Evolutionary conservation across 2,888 invertebrate species (phyloP).

Genomic region (Drosophila trichaetosa): DNA sequence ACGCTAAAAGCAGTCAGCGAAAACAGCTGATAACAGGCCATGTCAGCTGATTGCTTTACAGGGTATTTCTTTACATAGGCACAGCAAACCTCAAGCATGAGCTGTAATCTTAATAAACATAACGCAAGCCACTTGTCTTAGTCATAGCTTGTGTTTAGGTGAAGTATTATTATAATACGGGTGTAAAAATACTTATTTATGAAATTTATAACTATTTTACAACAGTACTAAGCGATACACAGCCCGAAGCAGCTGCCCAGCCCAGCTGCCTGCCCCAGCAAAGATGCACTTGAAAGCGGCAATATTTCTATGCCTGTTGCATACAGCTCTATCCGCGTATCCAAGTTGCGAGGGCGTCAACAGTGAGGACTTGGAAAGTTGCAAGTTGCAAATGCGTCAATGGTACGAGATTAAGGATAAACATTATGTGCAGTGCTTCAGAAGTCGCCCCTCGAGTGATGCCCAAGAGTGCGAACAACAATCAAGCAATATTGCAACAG

Average conservation of each 20-base stretch:
- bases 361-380: not conserved
- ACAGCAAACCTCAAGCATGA: not conserved
- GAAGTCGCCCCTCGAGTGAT: not conserved
- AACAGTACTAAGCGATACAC: too few relatives aligned
- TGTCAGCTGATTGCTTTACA: not conserved
- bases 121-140: not conserved
- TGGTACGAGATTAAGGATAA: rapidly evolving
- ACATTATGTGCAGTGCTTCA: not conserved
- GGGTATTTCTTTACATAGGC: not conserved
- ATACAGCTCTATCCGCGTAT: not conserved
- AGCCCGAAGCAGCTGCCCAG: not conserved
- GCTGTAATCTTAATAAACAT: not conserved
- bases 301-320: too few relatives aligned
- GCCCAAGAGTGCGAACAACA: too few relatives aligned
- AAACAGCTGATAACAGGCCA: not conserved
- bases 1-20: slow-evolving; percentile 46
- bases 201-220: not conserved
- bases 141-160: not conserved
- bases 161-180: too few relatives aligned
- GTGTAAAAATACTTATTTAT: not conserved
- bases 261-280: too few relatives aligned
- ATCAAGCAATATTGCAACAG: too few relatives aligned
- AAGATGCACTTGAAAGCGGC: not conserved
- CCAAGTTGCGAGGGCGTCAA: not conserved
- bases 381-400: not conserved